Evolutionary conservation across 2,888 invertebrate genomes (phyloP).

Genomic region (Seladonia tumulorum): DNA sequence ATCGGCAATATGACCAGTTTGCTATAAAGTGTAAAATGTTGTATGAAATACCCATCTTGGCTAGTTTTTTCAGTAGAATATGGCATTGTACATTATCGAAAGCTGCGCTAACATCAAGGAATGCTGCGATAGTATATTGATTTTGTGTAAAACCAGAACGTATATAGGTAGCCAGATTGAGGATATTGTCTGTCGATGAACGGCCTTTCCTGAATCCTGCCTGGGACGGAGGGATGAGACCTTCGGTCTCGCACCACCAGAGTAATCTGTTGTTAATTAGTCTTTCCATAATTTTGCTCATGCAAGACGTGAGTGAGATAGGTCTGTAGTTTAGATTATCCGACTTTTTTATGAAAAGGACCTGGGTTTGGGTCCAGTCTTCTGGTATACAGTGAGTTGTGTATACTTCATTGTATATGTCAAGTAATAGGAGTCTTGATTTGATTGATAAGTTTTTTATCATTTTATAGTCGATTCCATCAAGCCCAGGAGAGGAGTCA

Average conservation of each 20-base stretch:
- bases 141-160: too few relatives aligned
- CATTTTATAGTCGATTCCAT: background rate
- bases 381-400: background rate
- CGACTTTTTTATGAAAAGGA: slow-evolving; percentile 13
- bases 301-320: slow-evolving; percentile 1
- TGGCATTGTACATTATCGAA: slow-evolving; percentile 19
- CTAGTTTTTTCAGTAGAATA: background rate
- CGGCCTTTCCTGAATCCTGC: too few relatives aligned
- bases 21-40: background rate
- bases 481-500: background rate
- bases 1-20: background rate
- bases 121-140: too few relatives aligned
- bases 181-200: too few relatives aligned
- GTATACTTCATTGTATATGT: slow-evolving; percentile 19
- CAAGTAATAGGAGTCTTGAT: background rate
- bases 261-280: too few relatives aligned
- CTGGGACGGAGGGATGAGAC: too few relatives aligned
- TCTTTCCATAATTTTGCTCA: slow-evolving; percentile 8
- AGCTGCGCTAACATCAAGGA: too few relatives aligned
- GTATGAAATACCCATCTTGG: background rate
- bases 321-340: background rate
- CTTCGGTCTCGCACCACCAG: too few relatives aligned
- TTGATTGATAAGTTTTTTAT: background rate
- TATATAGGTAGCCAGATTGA: too few relatives aligned
- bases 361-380: background rate